These are phyloP conservation scores for Psammodynastes pulverulentus DNA, from an alignment of 2,113 vertebrate species.

Conservation along the genomic window DNA sequence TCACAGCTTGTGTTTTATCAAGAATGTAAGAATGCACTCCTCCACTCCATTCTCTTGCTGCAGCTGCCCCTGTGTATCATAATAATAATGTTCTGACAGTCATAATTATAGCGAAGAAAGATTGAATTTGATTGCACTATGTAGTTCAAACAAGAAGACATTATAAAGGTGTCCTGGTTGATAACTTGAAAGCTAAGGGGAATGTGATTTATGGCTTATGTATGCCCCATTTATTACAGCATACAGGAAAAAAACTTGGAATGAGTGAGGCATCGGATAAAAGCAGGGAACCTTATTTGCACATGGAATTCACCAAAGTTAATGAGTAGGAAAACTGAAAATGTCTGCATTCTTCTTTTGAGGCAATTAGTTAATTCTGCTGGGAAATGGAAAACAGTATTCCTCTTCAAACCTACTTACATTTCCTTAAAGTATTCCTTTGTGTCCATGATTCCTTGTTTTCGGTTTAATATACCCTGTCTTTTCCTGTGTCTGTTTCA, in stretches of 20 bases:
- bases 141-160: not conserved
- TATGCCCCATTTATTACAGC: not conserved
- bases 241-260: not conserved
- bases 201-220: not conserved
- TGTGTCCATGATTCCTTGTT: constrained; percentile 30
- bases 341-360: not conserved
- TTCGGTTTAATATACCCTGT: not conserved
- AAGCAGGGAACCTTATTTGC: not conserved
- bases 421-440: constrained; percentile 4
- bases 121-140: not conserved
- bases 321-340: not conserved
- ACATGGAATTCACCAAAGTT: not conserved
- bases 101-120: not conserved
- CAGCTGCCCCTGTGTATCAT: not conserved
- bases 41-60: not conserved
- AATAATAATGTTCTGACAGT: not conserved
- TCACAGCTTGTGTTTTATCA: not conserved
- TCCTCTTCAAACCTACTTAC: constrained; percentile 20
- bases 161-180: not conserved
- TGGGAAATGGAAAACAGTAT: constrained; percentile 4
- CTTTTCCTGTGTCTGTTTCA: constrained; percentile 39
- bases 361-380: not conserved
- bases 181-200: not conserved
- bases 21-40: not conserved
- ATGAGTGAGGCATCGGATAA: not conserved